Conservation (phyloP, 2,797 vertebrate species). For the Pempheris klunzingeri region DNA sequence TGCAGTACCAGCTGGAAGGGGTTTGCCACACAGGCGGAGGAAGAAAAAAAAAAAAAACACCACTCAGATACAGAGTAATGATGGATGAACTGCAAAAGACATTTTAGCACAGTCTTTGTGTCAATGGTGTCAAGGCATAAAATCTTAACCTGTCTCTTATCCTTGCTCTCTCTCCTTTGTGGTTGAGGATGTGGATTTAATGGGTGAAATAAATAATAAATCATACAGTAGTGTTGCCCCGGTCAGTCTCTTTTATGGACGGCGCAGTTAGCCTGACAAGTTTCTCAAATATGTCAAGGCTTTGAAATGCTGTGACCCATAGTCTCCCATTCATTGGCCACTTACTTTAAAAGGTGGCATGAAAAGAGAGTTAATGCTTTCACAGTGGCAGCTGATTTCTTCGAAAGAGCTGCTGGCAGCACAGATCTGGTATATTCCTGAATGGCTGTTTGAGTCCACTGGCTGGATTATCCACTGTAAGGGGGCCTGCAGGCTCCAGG, state of each 20-base stretch:
- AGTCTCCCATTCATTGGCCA: background rate
- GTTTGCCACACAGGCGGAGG: background rate
- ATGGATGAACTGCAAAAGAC: slow-evolving; percentile 14
- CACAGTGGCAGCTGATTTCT: slow-evolving; percentile 1
- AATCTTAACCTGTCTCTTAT: slow-evolving; percentile 22
- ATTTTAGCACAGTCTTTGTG: background rate
- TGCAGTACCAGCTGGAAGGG: slow-evolving; percentile 26
- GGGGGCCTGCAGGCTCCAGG: background rate
- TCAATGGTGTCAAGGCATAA: slow-evolving; percentile 15
- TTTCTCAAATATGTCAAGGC: slow-evolving; percentile 27
- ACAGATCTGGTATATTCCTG: background rate
- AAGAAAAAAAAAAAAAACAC: background rate
- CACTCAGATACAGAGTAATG: background rate
- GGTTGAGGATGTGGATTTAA: slow-evolving; percentile 39
- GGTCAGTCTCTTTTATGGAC: slow-evolving; percentile 14
- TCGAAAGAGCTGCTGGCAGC: background rate
- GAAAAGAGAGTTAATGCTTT: slow-evolving; percentile 7
- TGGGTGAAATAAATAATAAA: slow-evolving; percentile 54
- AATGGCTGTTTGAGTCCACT: no score
- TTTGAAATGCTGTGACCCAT: slow-evolving; percentile 12
- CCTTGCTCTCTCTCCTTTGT: slow-evolving; percentile 33
- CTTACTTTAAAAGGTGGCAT: background rate
- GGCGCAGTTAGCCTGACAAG: background rate
- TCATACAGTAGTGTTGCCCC: slow-evolving; percentile 16
- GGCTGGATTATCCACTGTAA: background rate